These are phyloP conservation scores for Gallinago jamesoni DNA, from an alignment of 2,113 vertebrate genomes.

Conservation along the genomic window DNA sequence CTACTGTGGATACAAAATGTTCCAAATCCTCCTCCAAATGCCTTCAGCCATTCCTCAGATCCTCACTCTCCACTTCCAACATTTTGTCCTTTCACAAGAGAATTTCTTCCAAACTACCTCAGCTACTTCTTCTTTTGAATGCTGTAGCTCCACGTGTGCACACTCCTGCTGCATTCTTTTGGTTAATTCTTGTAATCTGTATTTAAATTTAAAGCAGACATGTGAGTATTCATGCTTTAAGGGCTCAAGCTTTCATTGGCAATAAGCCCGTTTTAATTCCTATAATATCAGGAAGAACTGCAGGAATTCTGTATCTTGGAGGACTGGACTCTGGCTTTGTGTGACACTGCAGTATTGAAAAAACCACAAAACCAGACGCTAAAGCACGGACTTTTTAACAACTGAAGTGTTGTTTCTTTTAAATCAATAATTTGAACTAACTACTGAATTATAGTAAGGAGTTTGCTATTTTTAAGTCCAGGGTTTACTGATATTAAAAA, in stretches of 20 bases:
- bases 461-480: neutral
- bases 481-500: neutral
- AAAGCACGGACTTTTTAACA: neutral
- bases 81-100: neutral
- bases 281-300: neutral
- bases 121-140: neutral
- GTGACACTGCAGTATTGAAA: neutral
- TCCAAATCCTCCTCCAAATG: neutral
- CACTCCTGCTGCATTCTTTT: neutral
- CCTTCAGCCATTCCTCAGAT: neutral
- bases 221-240: neutral
- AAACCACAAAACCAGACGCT: neutral
- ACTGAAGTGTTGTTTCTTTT: neutral
- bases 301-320: neutral
- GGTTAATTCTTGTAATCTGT: neutral
- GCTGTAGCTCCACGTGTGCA: neutral
- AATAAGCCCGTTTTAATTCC: neutral
- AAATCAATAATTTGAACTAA: neutral
- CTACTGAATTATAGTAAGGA: neutral
- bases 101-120: neutral
- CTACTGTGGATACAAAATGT: neutral
- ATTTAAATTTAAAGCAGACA: conserved; percentile 42
- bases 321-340: neutral
- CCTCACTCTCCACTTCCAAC: neutral
- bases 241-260: neutral